phyloP scores from a whole-genome alignment of 2,888 invertebrate genomes.

The Pheosia tremula region DNA sequence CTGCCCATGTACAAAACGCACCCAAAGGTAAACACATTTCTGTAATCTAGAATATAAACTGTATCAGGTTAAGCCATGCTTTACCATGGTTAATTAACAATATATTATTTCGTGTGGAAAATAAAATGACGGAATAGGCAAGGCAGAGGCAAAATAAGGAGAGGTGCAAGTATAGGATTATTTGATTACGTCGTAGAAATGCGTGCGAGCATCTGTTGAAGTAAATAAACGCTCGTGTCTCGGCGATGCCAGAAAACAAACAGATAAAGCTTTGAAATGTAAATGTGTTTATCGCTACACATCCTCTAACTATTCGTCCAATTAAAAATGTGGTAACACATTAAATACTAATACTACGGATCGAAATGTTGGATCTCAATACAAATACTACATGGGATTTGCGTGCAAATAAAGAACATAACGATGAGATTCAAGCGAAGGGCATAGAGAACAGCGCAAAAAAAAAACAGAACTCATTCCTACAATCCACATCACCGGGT shows the following conservation, averaged over 20 bases:
- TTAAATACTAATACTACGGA: slow-evolving; percentile 53
- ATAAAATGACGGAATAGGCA: slow-evolving; percentile 65
- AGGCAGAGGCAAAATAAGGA: slow-evolving; percentile 76
- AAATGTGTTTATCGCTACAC: slow-evolving; percentile 55
- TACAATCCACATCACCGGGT: slow-evolving; percentile 63
- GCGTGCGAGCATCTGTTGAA: slow-evolving; percentile 55
- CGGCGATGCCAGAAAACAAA: slow-evolving; percentile 85
- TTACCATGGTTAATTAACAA: slow-evolving; percentile 72
- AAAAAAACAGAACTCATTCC: slow-evolving; percentile 56
- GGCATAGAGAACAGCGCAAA: slow-evolving; percentile 57
- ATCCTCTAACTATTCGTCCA: slow-evolving; percentile 48
- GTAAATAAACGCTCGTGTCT: slow-evolving; percentile 63
- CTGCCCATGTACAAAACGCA: slow-evolving; percentile 75
- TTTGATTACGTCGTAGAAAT: slow-evolving; percentile 51
- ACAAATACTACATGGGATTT: slow-evolving; percentile 43
- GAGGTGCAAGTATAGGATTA: slow-evolving; percentile 70
- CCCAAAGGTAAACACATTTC: slow-evolving; percentile 56
- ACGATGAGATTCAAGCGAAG: slow-evolving; percentile 60
- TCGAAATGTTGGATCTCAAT: slow-evolving; percentile 41
- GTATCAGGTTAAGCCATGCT: slow-evolving; percentile 71
- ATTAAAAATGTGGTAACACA: slow-evolving; percentile 54
- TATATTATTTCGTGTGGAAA: slow-evolving; percentile 53
- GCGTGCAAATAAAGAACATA: slow-evolving; percentile 56
- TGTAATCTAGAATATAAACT: slow-evolving; percentile 48
- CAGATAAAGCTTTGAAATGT: slow-evolving; percentile 79